These are phyloP conservation scores for Poeciliopsis turneri DNA, from an alignment of 2,797 vertebrate genomes.

Conservation along the genomic window DNA sequence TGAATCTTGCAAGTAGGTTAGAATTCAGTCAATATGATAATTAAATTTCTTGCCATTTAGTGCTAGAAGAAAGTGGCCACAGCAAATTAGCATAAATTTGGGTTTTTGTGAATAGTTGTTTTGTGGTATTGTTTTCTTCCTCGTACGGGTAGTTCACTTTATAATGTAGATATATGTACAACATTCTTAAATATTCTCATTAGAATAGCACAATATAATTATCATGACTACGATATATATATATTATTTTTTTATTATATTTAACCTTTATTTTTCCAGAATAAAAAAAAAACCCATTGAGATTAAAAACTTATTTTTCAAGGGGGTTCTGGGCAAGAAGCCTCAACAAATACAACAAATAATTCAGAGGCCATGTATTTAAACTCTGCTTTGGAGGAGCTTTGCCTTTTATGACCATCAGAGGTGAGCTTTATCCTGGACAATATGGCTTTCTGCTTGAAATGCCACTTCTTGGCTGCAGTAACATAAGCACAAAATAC, in stretches of 20 bases:
- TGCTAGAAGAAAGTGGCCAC: not conserved
- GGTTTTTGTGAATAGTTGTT: not conserved
- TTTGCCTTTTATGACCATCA: not conserved
- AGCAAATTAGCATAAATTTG: conserved; percentile 12
- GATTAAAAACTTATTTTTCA: too few relatives aligned
- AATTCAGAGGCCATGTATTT: not conserved
- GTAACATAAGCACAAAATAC: not conserved
- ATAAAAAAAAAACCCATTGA: too few relatives aligned
- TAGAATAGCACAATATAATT: not conserved
- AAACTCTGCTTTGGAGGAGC: not conserved
- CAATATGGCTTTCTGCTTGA: not conserved
- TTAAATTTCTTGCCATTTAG: conserved; percentile 11
- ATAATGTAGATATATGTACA: not conserved
- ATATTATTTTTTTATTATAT: too few relatives aligned
- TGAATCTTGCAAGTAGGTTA: conserved; percentile 18
- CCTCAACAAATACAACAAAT: not conserved
- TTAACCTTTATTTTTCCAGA: too few relatives aligned
- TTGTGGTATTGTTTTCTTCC: not conserved
- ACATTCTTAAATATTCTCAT: not conserved
- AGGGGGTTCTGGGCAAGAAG: too few relatives aligned
- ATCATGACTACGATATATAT: not conserved
- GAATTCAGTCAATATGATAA: conserved; percentile 13
- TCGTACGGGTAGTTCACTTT: not conserved
- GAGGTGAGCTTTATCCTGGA: not conserved
- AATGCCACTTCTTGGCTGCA: not conserved